Base-by-base conservation (phyloP, 1,140 invertebrate species). In the Leptopilina boulardi region DNA sequence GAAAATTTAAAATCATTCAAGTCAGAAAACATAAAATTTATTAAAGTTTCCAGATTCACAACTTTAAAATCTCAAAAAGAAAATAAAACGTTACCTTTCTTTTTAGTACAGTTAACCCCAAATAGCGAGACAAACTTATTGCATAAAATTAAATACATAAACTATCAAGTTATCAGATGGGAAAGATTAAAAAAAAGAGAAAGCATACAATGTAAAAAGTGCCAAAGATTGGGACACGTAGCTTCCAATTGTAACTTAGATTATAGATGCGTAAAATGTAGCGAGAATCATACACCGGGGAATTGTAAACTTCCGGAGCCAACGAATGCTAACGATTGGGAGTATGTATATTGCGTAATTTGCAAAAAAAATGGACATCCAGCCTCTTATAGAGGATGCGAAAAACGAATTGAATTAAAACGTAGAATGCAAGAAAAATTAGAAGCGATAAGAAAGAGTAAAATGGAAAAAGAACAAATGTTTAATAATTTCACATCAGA, bases 241-340 rank as follows among this genome's bases (percentile, higher is more conserved):
- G n/a, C n/a, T n/a, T n/a, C n/a, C 80, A 84, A 85, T 21, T 85
- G 84, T 19, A 76, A 84, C 3, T 1, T 85, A 13, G 11, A 3
- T 23, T 79, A 79, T 21, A 73, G 79, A 21, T 81, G 82, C 44
- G 75, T 82, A 9, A 74, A 77, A 71, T 80, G 79, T 30, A 51
- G 11, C 8, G 71, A 79, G 1, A 23, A 38, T 3, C 74, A 79
- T 38, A 23, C 47, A 8, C 78, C 76, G 5, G 74, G 70, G 2
- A 11, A 80, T 42, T 80, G 82, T 9, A 23, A 70, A 47, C 15
- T 26, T 54, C 18, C 11, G 13, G 42, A 70, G 38, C 34, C n/a
- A 10, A 42, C 47, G 47, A 51, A 51, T 19, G 47, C 11, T 10
- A n/a, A 15, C 6, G 15, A 66, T 8, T 51, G 70, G 30, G 13